phyloP scores from a whole-genome alignment of 2,797 vertebrate genomes.

The Xiphophorus birchmanni region DNA sequence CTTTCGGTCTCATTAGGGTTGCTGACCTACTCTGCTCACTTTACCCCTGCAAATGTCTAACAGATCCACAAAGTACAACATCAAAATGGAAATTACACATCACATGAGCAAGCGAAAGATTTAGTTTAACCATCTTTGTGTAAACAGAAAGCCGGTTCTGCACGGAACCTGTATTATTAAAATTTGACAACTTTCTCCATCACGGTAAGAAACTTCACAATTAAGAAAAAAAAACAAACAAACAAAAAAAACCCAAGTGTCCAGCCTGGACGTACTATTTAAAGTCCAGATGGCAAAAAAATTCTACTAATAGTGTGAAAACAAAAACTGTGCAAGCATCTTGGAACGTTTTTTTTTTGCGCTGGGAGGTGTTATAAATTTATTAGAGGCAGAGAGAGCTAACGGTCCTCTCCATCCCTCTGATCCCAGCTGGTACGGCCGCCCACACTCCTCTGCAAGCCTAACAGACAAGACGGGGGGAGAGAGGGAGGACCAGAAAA shows the following conservation, averaged over 20 bases:
- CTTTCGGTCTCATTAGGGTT: slow-evolving; percentile 70
- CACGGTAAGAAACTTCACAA: slow-evolving; percentile 42
- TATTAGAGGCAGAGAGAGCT: slow-evolving; percentile 76
- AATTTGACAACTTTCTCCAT: slow-evolving; percentile 39
- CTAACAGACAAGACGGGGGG: slow-evolving; percentile 73
- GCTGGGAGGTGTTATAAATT: slow-evolving; percentile 75
- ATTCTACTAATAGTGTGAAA: slow-evolving; percentile 61
- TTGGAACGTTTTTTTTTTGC: slow-evolving; percentile 53
- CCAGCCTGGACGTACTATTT: slow-evolving; percentile 52
- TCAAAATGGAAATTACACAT: not conserved
- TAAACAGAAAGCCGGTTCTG: slow-evolving; percentile 2
- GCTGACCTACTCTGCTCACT: slow-evolving; percentile 59
- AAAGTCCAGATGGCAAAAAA: slow-evolving; percentile 55
- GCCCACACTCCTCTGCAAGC: slow-evolving; percentile 78
- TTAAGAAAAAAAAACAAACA: slow-evolving; percentile 32
- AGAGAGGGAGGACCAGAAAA: slow-evolving; percentile 62
- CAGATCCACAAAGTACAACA: slow-evolving; percentile 4
- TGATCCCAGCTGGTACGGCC: slow-evolving; percentile 80
- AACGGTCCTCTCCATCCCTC: slow-evolving; percentile 77
- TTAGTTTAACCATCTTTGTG: slow-evolving; percentile 9
- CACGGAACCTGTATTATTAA: not conserved
- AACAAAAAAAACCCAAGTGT: slow-evolving; percentile 21
- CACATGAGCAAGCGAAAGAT: slow-evolving; percentile 12
- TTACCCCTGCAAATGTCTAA: slow-evolving; percentile 30
- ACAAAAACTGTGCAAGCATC: slow-evolving; percentile 64